These are phyloP conservation scores for Tetheella fluctuosa DNA, from an alignment of 2,888 invertebrate species.

Conservation along the genomic window DNA sequence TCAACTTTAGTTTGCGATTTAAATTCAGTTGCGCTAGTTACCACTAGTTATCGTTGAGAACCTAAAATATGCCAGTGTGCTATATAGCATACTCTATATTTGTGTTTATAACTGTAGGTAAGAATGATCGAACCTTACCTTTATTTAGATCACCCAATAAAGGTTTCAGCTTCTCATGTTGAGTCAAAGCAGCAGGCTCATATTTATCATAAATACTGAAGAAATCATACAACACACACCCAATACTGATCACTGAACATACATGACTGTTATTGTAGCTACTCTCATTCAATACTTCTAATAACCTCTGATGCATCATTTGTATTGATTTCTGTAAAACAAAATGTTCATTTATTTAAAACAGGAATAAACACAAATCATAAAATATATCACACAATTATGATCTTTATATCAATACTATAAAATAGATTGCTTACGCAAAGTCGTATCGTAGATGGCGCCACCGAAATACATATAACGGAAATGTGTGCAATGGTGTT, in stretches of 20 bases:
- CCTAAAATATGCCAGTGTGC: too few relatives aligned
- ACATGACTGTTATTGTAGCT: constrained; percentile 50
- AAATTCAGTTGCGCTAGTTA: too few relatives aligned
- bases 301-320: constrained; percentile 65
- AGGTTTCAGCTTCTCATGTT: constrained; percentile 51
- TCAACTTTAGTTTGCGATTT: too few relatives aligned
- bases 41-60: too few relatives aligned
- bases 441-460: too few relatives aligned
- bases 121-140: constrained; percentile 58
- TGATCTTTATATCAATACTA: neutral
- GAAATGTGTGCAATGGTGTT: too few relatives aligned
- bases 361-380: too few relatives aligned
- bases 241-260: constrained; percentile 64
- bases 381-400: too few relatives aligned
- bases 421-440: too few relatives aligned
- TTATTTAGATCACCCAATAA: constrained; percentile 64
- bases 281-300: constrained; percentile 52
- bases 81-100: too few relatives aligned
- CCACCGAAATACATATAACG: too few relatives aligned
- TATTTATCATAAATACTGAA: constrained; percentile 61
- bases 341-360: neutral
- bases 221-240: constrained; percentile 61
- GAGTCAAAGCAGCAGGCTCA: constrained; percentile 68
- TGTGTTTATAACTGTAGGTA: too few relatives aligned
- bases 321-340: constrained; percentile 67